Base-by-base conservation (phyloP, 2,797 vertebrate genomes). In the Hoplostethus atlanticus region DNA sequence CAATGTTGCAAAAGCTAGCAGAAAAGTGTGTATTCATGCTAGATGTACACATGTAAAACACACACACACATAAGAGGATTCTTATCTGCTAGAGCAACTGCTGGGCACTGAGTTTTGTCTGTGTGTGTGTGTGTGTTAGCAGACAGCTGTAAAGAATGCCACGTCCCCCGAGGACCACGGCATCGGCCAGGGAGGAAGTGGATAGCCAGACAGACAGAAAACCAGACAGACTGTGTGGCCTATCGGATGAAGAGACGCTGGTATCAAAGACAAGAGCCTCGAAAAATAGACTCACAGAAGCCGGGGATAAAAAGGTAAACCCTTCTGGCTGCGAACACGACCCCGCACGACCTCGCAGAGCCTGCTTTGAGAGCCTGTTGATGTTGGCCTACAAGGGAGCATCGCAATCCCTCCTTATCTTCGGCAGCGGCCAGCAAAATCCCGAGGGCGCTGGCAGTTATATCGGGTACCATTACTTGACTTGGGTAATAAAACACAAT, bases 141-240 rank as follows among this genome's bases (percentile, higher is more conserved):
- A 73, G 64, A 71, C 73, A 76, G 81, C 68, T 68, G 84, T 53
- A 6, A 34, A 78, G 64, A 78, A 81, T 64, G 72, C 84, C 75
- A 63, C 74, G 53, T 84, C 66, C 79, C 58, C 0, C 16, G 21
- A 75, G 61, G 74, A 36, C 6, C 56, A 1, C 3, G 3, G 71
- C 54, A 52, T 58, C 47, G 44, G 38, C 13, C 44, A 42, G 44
- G 11, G 64, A 31, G 28, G 58, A 47, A 44, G 31, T 17, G 31
- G 48, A 54, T 17, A 71, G 31, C 48, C 13, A 11, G 44, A 65
- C 50, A 31, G 17, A 46, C 36, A 76, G 44, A 57, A 40, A 84
- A 54, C 34, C 13, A 53, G 57, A 76, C 44, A 47, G 17, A 54
- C 38, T 13, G 3, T 2, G 10, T 9, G 65, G 64, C 36, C 31